phyloP scores from a whole-genome alignment of 2,113 vertebrate genomes.

The Entomyzon cyanotis region DNA sequence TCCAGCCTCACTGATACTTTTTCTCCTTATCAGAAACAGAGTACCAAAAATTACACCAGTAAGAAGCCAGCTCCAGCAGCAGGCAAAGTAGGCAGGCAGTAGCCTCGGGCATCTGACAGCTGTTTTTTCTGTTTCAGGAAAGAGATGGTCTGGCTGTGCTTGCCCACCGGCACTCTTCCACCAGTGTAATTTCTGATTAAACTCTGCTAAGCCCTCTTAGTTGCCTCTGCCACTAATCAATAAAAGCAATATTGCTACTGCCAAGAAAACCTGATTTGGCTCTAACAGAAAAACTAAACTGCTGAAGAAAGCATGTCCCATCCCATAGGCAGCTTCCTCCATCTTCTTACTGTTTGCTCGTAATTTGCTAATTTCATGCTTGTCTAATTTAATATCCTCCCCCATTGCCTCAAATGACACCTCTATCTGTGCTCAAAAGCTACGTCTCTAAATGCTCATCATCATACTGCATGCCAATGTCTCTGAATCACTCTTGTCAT shows the following conservation, averaged over 20 bases:
- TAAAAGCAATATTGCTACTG: neutral
- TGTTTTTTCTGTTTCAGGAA: neutral
- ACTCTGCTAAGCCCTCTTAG: neutral
- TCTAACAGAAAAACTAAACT: neutral
- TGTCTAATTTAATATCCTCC: constrained; percentile 28
- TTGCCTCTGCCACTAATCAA: neutral
- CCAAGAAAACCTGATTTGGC: neutral
- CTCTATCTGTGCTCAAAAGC: neutral
- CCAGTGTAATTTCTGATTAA: neutral
- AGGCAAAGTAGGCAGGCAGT: neutral
- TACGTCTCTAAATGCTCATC: neutral
- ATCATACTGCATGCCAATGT: neutral
- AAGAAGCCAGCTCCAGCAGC: neutral
- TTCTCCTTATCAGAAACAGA: neutral
- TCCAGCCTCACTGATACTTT: neutral
- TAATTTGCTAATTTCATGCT: constrained; percentile 32
- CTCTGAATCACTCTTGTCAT: neutral
- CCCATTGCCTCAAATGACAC: neutral
- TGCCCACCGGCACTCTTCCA: neutral
- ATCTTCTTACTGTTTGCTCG: neutral
- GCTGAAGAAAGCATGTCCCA: neutral
- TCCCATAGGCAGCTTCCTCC: neutral
- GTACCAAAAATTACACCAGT: neutral
- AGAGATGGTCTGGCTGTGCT: neutral
- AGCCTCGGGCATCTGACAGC: neutral